These are phyloP conservation scores for Clistopyga incitator DNA, from an alignment of 2,888 invertebrate genomes.

Conservation along the genomic window DNA sequence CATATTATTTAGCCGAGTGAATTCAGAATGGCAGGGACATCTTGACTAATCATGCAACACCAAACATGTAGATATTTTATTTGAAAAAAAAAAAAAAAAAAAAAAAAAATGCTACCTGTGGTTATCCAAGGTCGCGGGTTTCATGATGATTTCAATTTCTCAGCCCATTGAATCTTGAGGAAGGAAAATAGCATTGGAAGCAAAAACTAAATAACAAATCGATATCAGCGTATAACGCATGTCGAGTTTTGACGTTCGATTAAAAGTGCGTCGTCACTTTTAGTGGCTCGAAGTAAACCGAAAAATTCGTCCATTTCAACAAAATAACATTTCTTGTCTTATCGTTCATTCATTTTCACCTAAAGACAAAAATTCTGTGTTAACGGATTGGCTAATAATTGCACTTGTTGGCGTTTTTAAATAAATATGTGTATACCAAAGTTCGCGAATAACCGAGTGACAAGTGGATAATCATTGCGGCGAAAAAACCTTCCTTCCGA, in stretches of 20 bases:
- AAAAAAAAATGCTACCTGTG: not conserved
- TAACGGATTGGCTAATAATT: too few species aligned
- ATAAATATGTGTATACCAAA: not conserved
- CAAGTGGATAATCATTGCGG: conserved; percentile 14
- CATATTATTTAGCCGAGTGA: not conserved
- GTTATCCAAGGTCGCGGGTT: not conserved
- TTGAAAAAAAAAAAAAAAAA: too few species aligned
- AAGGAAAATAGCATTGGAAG: not conserved
- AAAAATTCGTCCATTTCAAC: too few species aligned
- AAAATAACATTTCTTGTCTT: too few species aligned
- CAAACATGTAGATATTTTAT: too few species aligned
- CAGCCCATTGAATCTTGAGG: not conserved
- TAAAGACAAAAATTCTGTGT: too few species aligned
- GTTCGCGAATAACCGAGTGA: not conserved
- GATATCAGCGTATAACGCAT: not conserved
- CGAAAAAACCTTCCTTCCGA: conserved; percentile 29
- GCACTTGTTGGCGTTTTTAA: not conserved
- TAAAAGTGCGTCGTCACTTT: too few species aligned
- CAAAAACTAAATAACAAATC: not conserved
- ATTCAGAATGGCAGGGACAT: not conserved
- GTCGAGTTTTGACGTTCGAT: too few species aligned
- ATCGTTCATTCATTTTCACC: too few species aligned
- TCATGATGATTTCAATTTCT: not conserved
- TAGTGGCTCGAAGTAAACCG: too few species aligned
- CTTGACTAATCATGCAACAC: too few species aligned